A percentile compares a stretch with the other conserved stretches of the same genome.
phyloP scores from a whole-genome alignment of 2,888 invertebrate species.

The Stenolophus ochropezus region DNA sequence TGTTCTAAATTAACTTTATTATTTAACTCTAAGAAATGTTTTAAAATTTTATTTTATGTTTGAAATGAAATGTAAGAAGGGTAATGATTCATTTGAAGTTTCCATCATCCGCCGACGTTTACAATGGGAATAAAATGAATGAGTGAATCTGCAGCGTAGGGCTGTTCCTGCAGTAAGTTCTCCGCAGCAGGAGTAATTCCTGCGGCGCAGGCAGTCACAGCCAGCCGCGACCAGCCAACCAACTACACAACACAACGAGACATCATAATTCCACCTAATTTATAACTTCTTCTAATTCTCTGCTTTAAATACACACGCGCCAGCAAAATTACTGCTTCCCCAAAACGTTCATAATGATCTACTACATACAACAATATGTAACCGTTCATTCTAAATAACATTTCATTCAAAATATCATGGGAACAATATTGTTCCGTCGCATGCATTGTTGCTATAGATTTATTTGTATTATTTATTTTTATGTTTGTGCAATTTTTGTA shows the following conservation, averaged over 20 bases:
- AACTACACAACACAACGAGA: slow-evolving; percentile 38
- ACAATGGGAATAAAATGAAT: neutral
- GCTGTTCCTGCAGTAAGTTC: neutral
- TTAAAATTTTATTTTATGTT: neutral
- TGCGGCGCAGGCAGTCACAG: neutral
- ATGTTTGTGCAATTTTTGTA: too few relatives aligned
- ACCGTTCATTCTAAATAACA: too few relatives aligned
- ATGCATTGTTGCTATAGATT: too few relatives aligned
- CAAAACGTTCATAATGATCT: neutral
- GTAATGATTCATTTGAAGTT: neutral
- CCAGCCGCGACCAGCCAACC: slow-evolving; percentile 15
- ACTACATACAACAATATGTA: neutral
- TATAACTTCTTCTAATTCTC: slow-evolving; percentile 53
- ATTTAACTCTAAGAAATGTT: too few relatives aligned
- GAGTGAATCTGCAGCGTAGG: neutral
- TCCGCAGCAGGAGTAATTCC: slow-evolving; percentile 23
- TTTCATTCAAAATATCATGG: too few relatives aligned
- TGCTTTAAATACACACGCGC: slow-evolving; percentile 12
- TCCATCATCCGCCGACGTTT: neutral
- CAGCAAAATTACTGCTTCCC: neutral
- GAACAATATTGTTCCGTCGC: too few relatives aligned
- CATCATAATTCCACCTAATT: slow-evolving; percentile 52
- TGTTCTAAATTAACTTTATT: too few relatives aligned
- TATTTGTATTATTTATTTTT: too few relatives aligned
- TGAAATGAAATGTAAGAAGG: neutral